phyloP scores from a whole-genome alignment of 2,888 invertebrate species.

The Cephus pygmeus region DNA sequence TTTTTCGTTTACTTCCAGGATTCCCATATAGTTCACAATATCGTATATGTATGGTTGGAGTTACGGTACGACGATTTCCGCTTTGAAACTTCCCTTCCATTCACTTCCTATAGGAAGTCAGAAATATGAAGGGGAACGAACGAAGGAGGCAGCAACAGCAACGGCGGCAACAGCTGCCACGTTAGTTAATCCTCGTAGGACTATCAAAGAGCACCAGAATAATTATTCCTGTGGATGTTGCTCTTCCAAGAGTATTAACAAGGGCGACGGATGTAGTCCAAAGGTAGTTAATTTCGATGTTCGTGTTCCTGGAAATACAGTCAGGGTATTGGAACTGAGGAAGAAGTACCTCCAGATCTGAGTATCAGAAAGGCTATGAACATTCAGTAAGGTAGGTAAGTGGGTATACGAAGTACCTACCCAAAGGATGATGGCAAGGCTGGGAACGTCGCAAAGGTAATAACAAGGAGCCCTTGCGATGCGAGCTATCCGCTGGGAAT shows the following conservation, averaged over 20 bases:
- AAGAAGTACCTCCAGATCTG: not conserved
- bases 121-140: not conserved
- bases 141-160: not conserved
- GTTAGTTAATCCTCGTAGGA: not conserved
- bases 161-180: not conserved
- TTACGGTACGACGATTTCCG: not conserved
- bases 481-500: not conserved
- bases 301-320: not conserved
- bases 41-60: not conserved
- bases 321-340: not conserved
- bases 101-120: not conserved
- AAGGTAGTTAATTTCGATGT: not conserved
- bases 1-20: not conserved
- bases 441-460: not conserved
- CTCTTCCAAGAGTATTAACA: not conserved
- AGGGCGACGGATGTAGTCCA: not conserved
- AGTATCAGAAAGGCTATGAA: not conserved
- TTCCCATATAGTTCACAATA: not conserved
- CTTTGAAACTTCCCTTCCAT: not conserved
- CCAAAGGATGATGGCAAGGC: not conserved
- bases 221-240: not conserved
- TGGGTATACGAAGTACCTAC: not conserved
- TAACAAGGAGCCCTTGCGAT: not conserved
- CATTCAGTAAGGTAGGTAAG: not conserved
- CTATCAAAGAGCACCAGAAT: not conserved